Base-by-base conservation (phyloP, 2,797 vertebrate species). In the Setipinna tenuifilis region DNA sequence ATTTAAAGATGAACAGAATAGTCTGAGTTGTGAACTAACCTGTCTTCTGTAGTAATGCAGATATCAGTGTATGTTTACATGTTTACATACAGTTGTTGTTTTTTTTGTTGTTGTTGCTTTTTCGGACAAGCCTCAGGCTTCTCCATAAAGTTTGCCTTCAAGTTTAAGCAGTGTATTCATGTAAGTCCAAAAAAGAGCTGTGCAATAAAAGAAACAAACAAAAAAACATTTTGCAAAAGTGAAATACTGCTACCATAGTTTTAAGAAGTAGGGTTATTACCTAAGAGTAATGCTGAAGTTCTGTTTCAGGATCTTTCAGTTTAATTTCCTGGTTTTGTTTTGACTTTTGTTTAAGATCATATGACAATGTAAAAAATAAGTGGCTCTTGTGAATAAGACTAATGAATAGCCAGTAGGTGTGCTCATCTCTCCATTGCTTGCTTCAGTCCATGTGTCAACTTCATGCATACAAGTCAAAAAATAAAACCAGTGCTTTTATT, bases 61-160 rank as follows among this genome's bases (percentile, higher is more conserved):
- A 84, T 31, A 83, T 59, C 78, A 89, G 78, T 84, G 86, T 85
- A 87, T 88, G 87, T 90, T 88, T 89, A 90, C 89, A 90, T 87
- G 84, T 87, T 89, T 87, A 25, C 75, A 89, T 83, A 57, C 46
- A 25, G 14, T 86, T 75, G 61, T 87, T 61, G 81, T 88, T 78
- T 61, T 83, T 88, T 78, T 83, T 41, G 35, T 84, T 84, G 9
- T 54, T 54, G 7, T 54, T 75, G n/a, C 54, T 86, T 82, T 82
- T 62, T 80, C 61, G 83, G 2, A n/a, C 68, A 82, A 84, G 86
- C 81, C 6, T 83, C 85, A 85, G 58, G 58, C 83, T 83, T 78
- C 6, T 19, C 71, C 71, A 78, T 78, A 78, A 78, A 78, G 35
- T 78, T 41, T 78, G 71, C 71, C 71, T 78, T 78, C 71, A 78